A percentile compares a stretch with the other conserved stretches of the same genome.
These are phyloP conservation scores for Flexamia atlantica DNA, from an alignment of 2,888 invertebrate genomes.

Conservation along the genomic window DNA sequence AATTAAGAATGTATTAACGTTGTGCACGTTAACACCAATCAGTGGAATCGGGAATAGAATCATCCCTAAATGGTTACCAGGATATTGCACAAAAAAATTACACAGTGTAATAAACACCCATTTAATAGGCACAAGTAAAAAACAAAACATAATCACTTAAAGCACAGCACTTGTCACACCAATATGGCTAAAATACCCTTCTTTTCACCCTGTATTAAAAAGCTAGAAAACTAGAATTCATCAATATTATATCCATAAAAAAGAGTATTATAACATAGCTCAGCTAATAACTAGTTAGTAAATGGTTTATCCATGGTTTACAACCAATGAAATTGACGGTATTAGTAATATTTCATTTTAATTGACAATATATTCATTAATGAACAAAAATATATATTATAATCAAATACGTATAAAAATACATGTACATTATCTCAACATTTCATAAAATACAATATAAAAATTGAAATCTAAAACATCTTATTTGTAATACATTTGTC, in stretches of 20 bases:
- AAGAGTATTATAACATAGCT: background rate
- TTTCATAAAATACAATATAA: slow-evolving; percentile 3
- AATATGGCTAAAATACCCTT: background rate
- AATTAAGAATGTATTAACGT: too few species aligned
- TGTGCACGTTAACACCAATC: too few species aligned
- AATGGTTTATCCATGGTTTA: background rate
- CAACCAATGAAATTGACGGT: slow-evolving; percentile 10
- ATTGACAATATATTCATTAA: background rate
- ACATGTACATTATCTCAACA: background rate
- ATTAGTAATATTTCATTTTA: background rate
- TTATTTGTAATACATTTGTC: background rate
- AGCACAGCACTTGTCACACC: background rate
- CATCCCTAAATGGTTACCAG: too few species aligned
- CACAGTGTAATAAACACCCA: background rate
- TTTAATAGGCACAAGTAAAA: slow-evolving; percentile 22
- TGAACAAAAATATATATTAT: background rate
- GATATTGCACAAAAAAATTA: background rate
- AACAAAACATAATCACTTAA: slow-evolving; percentile 13
- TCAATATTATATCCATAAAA: background rate
- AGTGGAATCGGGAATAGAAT: too few species aligned
- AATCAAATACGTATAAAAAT: too few species aligned
- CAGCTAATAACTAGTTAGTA: background rate
- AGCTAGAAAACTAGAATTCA: background rate
- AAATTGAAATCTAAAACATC: background rate
- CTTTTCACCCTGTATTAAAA: background rate